Evolutionary conservation across 2,113 vertebrate species (phyloP), one percentile per base, ranked within the genome.

Genomic region (Tychaedon coryphoeus): DNA sequence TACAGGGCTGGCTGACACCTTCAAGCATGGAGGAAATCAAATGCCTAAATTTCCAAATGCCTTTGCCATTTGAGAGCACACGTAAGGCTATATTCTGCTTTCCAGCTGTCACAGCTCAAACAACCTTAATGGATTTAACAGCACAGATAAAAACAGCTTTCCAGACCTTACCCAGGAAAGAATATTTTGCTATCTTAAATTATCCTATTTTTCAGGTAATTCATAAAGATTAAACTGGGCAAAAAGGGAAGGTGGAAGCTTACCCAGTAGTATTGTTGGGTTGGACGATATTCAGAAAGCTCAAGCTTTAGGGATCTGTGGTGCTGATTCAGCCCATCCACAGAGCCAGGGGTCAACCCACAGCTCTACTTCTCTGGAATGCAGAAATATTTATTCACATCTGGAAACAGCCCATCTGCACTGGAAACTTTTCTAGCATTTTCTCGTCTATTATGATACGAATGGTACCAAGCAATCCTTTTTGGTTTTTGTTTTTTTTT

Each of bases 361-460:
- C 95, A 95, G 92, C 76, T 94, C 88, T 88, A 19, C 82, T 95
- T 61, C 88, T 71, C 94, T 91, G 94, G 94, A 96, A 94, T 94
- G 94, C 82, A 97, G 95, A 96, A 95, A 93, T 94, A 95, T 93
- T 95, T 96, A 93, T 95, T 71, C 95, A 94, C 95, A 95, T 95
- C 95, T 93, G 96, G 95, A 96, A 95, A 76, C 0, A 4, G 64
- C 88, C 91, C 75, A 92, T 97, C 88, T 95, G 79, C 71, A 90
- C 50, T 90, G 51, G 54, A 90, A 95, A 93, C 60, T 86, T 80
- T 54, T 88, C 65, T 83, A 92, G 34, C 70, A 90, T 86, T 88
- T 96, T 95, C 87, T 87, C 43, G 62, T 88, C 60, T 81, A 31
- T 65, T 71, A 33, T 19, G 45, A 79, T 40, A 88, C 25, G 83